Conservation (phyloP, 1,140 invertebrate genomes). For the Drosophila saltans region DNA sequence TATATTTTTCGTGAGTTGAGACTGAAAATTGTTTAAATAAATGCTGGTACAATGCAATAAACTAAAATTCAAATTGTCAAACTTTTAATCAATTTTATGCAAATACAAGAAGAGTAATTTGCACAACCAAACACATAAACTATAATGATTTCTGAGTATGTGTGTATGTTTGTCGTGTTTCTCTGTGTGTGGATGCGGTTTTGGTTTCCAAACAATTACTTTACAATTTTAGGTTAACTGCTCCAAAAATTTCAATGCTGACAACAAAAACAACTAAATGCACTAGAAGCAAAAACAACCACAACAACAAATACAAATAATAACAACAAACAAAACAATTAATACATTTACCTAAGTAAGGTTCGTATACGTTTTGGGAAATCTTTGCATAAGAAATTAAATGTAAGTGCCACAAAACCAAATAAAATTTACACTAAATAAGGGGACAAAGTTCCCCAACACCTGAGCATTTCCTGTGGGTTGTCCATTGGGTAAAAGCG, state of each 20-base stretch:
- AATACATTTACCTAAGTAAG: constrained; percentile 42
- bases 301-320: constrained; percentile 21
- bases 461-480: constrained; percentile 31
- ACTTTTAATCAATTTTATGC: constrained; percentile 51
- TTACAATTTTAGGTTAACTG: constrained; percentile 61
- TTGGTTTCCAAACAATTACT: constrained; percentile 65
- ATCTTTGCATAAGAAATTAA: constrained; percentile 74
- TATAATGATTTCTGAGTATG: background rate
- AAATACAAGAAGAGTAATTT: constrained; percentile 55
- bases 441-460: constrained; percentile 7
- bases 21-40: constrained; percentile 14
- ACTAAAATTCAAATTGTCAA: constrained; percentile 33
- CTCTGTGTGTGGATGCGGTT: constrained; percentile 43
- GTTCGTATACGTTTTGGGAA: constrained; percentile 32
- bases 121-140: constrained; percentile 21
- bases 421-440: constrained; percentile 57
- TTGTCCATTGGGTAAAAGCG: constrained; percentile 39
- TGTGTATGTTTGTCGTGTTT: constrained; percentile 16
- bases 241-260: constrained; percentile 22
- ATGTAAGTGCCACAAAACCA: constrained; percentile 73
- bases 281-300: constrained; percentile 1
- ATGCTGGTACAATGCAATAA: constrained; percentile 9
- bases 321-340: constrained; percentile 58
- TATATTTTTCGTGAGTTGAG: background rate
- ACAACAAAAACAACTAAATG: background rate